phyloP scores from a whole-genome alignment of 2,888 invertebrate species.

The Furcula furcula region DNA sequence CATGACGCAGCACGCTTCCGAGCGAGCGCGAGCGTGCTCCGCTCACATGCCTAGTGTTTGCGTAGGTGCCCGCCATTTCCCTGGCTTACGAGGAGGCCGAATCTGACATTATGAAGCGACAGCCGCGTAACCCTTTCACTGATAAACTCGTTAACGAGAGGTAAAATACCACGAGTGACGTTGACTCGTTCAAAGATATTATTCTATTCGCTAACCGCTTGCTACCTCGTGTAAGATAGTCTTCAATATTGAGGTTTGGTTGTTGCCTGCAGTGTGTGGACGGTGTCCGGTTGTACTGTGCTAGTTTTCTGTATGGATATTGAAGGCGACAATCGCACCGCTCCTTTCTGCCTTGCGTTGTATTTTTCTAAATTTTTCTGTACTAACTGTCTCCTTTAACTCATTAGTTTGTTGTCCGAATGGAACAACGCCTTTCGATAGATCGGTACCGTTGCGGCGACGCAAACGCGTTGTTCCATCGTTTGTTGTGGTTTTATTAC shows the following conservation, averaged over 20 bases:
- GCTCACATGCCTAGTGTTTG: slow-evolving; percentile 80
- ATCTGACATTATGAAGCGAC: slow-evolving; percentile 99
- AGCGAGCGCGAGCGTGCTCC: slow-evolving; percentile 33
- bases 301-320: slow-evolving; percentile 57
- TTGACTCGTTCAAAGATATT: slow-evolving; percentile 69
- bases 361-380: slow-evolving; percentile 59
- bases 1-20: slow-evolving; percentile 63
- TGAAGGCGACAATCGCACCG: slow-evolving; percentile 77
- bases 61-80: slow-evolving; percentile 98
- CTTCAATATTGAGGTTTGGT: slow-evolving; percentile 73
- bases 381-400: slow-evolving; percentile 62
- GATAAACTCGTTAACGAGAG: slow-evolving; percentile 99
- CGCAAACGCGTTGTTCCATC: slow-evolving; percentile 68
- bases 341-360: slow-evolving; percentile 76
- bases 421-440: slow-evolving; percentile 64
- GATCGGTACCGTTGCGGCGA: slow-evolving; percentile 17
- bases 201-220: slow-evolving; percentile 79
- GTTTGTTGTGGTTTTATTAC: slow-evolving; percentile 46
- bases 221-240: slow-evolving; percentile 74
- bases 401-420: slow-evolving; percentile 67
- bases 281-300: slow-evolving; percentile 54
- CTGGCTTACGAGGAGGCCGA: slow-evolving; percentile 99
- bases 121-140: slow-evolving; percentile 97
- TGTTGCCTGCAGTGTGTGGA: slow-evolving; percentile 73
- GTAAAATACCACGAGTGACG: slow-evolving; percentile 83